Conservation (phyloP, 2,797 vertebrate species). For the Mormyrops boulengeri region DNA sequence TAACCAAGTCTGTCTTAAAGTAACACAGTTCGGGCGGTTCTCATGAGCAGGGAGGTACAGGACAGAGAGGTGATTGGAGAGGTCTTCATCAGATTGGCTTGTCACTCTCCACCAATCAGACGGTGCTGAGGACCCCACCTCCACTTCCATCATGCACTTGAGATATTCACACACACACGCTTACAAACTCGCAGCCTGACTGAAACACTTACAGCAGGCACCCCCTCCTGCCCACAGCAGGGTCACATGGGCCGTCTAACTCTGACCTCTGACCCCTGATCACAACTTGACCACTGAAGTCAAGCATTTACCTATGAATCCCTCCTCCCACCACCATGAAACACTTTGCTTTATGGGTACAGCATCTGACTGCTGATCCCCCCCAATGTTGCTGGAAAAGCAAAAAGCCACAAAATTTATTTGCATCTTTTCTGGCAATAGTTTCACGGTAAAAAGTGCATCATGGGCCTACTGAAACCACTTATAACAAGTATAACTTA, state of each 20-base stretch:
- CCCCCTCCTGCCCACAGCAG: not conserved
- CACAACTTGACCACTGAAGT: not conserved
- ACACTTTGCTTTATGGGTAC: not conserved
- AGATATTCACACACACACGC: constrained; percentile 39
- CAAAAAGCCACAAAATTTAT: not conserved
- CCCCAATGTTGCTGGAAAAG: not conserved
- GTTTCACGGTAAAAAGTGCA: not conserved
- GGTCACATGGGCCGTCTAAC: not conserved
- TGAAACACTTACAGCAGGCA: not conserved
- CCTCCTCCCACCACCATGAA: not conserved
- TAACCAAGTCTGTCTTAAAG: not conserved
- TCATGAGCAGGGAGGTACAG: not conserved
- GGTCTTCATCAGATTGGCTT: constrained; percentile 46
- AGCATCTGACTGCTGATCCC: not conserved
- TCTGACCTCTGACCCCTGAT: not conserved
- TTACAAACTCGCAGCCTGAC: not conserved
- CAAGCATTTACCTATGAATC: not conserved
- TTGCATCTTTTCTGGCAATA: not conserved
- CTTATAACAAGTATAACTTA: constrained; percentile 35
- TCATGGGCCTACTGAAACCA: not conserved
- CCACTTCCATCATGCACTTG: constrained; percentile 46
- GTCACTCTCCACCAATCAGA: constrained; percentile 50
- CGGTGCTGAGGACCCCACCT: constrained; percentile 48
- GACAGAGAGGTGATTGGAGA: not conserved
- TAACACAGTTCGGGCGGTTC: not conserved